Evolutionary conservation across 2,113 vertebrate species (phyloP).

Genomic region (Pelodiscus sinensis): DNA sequence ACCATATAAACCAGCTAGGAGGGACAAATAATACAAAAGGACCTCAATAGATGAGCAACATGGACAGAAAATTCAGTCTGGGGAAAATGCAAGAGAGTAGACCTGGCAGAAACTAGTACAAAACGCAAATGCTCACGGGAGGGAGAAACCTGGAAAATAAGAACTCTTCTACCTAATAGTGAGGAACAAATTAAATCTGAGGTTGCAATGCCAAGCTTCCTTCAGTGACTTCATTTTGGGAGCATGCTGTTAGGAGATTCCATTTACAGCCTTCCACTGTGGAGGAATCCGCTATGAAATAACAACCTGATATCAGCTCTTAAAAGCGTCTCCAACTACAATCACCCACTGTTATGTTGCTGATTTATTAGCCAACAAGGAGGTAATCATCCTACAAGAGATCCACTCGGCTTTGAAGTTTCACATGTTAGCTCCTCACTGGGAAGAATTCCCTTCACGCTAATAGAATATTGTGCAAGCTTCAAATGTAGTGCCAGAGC

Average conservation of each 20-base stretch:
- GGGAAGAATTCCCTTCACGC: not conserved
- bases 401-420: rapidly evolving
- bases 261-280: not conserved
- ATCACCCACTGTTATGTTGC: not conserved
- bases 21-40: constrained; percentile 4
- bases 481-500: rapidly evolving
- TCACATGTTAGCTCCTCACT: not conserved
- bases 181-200: constrained; percentile 46
- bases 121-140: constrained; percentile 53
- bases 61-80: constrained; percentile 10
- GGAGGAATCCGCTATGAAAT: not conserved
- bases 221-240: not conserved
- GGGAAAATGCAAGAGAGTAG: constrained; percentile 33
- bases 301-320: rapidly evolving
- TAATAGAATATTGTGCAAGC: rapidly evolving
- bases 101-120: constrained; percentile 29
- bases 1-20: not conserved
- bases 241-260: not conserved
- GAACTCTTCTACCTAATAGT: constrained; percentile 20
- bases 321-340: not conserved
- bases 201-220: constrained; percentile 28
- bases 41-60: constrained; percentile 18
- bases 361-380: not conserved
- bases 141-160: constrained; percentile 56
- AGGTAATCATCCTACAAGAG: not conserved